A percentile compares a stretch with the other conserved stretches of the same genome.
Evolutionary conservation across 2,888 invertebrate genomes (phyloP).

Genomic region (Ochropleura leucogaster): DNA sequence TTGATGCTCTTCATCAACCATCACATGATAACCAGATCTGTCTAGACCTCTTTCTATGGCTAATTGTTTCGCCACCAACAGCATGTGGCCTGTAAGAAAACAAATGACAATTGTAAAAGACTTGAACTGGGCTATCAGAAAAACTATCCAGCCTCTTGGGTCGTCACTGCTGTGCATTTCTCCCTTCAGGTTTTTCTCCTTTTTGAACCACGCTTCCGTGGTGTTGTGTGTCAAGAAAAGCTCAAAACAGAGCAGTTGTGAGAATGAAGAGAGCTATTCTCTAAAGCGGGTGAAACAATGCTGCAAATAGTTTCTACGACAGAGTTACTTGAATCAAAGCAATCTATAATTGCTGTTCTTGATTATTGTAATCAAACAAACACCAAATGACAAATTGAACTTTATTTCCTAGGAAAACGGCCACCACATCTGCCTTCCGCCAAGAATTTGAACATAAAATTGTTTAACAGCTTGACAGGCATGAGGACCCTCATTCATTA

Average conservation of each 20-base stretch:
- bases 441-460: conserved; percentile 96
- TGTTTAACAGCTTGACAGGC: conserved; percentile 96
- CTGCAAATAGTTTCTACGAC: background rate
- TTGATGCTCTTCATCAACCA: conserved; percentile 77
- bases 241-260: background rate
- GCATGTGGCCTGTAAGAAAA: conserved; percentile 92
- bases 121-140: background rate
- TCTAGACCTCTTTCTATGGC: conserved; percentile 93
- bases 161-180: background rate
- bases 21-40: conserved; percentile 77
- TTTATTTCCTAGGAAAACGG: conserved; percentile 85
- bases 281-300: background rate
- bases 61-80: conserved; percentile 94
- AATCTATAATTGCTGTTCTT: background rate
- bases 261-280: background rate
- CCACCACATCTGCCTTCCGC: conserved; percentile 97
- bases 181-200: background rate
- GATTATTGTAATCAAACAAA: conserved; percentile 17
- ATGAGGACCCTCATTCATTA: conserved; percentile 96
- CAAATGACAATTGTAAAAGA: conserved; percentile 3
- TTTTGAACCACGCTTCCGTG: background rate
- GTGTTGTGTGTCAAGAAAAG: background rate
- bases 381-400: background rate
- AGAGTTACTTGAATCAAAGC: background rate
- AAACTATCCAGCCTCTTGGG: background rate